A percentile compares a stretch with the other conserved stretches of the same genome.
phyloP scores from a whole-genome alignment of 2,113 vertebrate species.

The Ictalurus furcatus region DNA sequence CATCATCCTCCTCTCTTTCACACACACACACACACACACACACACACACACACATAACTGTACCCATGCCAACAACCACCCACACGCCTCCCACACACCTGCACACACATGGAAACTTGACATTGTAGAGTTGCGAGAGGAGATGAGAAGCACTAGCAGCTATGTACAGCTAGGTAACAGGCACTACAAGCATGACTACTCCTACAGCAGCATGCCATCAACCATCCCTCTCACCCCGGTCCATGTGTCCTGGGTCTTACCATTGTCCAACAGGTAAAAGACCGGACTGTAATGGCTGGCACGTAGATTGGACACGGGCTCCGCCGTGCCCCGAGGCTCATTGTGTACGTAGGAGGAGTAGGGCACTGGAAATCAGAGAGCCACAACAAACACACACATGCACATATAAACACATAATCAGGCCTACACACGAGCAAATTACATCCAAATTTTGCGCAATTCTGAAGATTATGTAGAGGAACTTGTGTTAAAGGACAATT shows the following conservation, averaged over 20 bases:
- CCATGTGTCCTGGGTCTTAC: conserved; percentile 66
- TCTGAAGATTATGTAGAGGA: background rate
- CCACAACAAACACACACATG: conserved; percentile 58
- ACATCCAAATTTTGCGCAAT: background rate
- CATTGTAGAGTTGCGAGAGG: conserved; percentile 5
- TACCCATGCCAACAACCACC: conserved; percentile 17
- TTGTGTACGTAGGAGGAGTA: conserved; percentile 75
- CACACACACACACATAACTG: conserved; percentile 33
- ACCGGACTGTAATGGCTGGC: conserved; percentile 80
- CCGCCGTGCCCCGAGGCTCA: conserved; percentile 72
- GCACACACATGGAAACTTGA: conserved; percentile 38
- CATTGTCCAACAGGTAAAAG: conserved; percentile 82
- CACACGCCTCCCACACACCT: conserved; percentile 42
- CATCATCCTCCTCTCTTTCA: background rate
- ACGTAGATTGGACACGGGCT: conserved; percentile 75
- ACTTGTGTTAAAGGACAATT: background rate
- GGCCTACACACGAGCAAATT: background rate
- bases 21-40: conserved; percentile 45
- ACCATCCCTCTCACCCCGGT: conserved; percentile 19
- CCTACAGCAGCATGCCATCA: conserved; percentile 45
- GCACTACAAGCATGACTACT: conserved; percentile 56
- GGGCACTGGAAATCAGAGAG: conserved; percentile 77
- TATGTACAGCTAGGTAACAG: conserved; percentile 57
- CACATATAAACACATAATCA: conserved; percentile 8
- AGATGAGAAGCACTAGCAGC: conserved; percentile 32